phyloP scores from a whole-genome alignment of 2,113 vertebrate genomes.

The Paradoxurus hermaphroditus region DNA sequence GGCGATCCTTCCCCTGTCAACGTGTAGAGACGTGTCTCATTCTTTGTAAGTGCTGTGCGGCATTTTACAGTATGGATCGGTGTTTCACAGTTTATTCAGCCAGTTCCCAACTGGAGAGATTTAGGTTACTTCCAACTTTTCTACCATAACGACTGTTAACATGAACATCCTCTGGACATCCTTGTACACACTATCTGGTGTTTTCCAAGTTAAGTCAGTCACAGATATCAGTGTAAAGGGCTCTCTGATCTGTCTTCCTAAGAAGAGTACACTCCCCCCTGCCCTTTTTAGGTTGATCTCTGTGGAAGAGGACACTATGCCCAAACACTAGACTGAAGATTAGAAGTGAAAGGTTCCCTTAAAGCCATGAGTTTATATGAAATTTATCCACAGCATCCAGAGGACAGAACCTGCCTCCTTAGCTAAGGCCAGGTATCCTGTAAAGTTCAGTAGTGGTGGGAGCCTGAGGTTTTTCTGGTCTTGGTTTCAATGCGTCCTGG shows the following conservation, averaged over 20 bases:
- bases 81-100: not conserved
- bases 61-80: not conserved
- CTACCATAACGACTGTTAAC: not conserved
- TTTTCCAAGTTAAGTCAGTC: not conserved
- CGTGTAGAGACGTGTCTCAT: not conserved
- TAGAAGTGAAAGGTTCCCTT: not conserved
- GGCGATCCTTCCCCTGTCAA: not conserved
- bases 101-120: not conserved
- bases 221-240: not conserved
- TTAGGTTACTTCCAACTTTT: not conserved
- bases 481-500: not conserved
- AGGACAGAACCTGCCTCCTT: not conserved
- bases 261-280: not conserved
- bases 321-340: not conserved
- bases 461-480: not conserved
- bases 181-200: not conserved
- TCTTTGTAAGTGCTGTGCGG: not conserved
- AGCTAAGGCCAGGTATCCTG: not conserved
- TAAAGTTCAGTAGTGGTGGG: not conserved
- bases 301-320: not conserved
- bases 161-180: not conserved
- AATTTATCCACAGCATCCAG: not conserved
- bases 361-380: not conserved
- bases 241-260: not conserved
- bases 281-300: not conserved